These are phyloP conservation scores for Drosophila atroscutellata DNA, from an alignment of 2,888 invertebrate species.

Conservation along the genomic window DNA sequence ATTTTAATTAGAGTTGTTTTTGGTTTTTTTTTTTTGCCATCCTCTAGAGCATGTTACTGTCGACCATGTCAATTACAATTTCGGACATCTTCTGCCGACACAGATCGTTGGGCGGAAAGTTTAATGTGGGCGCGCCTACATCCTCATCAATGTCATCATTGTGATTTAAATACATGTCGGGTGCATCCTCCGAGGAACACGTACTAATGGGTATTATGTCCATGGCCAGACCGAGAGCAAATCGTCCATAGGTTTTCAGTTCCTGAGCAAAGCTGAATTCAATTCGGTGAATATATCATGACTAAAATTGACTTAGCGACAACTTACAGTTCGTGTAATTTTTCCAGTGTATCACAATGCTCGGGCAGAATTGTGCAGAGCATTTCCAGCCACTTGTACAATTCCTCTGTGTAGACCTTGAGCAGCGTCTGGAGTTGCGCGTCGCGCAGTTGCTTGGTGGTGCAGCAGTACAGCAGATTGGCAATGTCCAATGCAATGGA, in stretches of 20 bases:
- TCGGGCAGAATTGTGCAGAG: slow-evolving; percentile 85
- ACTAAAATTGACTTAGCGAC: too few species aligned
- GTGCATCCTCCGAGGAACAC: slow-evolving; percentile 90
- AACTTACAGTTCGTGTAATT: slow-evolving; percentile 81
- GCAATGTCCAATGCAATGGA: slow-evolving; percentile 89
- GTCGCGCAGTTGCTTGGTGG: slow-evolving; percentile 87
- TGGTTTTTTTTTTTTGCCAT: background rate
- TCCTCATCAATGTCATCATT: slow-evolving; percentile 82
- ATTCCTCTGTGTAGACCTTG: slow-evolving; percentile 87
- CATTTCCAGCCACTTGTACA: slow-evolving; percentile 86
- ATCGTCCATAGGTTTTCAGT: slow-evolving; percentile 88
- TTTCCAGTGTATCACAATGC: slow-evolving; percentile 85
- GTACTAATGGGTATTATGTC: slow-evolving; percentile 90
- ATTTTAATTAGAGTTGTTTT: background rate
- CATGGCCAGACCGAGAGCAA: slow-evolving; percentile 89
- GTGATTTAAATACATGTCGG: slow-evolving; percentile 87
- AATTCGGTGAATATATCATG: background rate
- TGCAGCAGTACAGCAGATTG: slow-evolving; percentile 89
- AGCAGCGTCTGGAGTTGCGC: slow-evolving; percentile 87
- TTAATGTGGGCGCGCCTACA: slow-evolving; percentile 81
- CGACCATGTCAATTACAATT: slow-evolving; percentile 88
- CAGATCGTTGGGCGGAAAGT: slow-evolving; percentile 86
- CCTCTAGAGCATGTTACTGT: slow-evolving; percentile 86
- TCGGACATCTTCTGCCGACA: slow-evolving; percentile 90
- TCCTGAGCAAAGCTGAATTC: slow-evolving; percentile 87